Base-by-base conservation (phyloP, 2,888 invertebrate species). In the Cosmopolites sordidus region DNA sequence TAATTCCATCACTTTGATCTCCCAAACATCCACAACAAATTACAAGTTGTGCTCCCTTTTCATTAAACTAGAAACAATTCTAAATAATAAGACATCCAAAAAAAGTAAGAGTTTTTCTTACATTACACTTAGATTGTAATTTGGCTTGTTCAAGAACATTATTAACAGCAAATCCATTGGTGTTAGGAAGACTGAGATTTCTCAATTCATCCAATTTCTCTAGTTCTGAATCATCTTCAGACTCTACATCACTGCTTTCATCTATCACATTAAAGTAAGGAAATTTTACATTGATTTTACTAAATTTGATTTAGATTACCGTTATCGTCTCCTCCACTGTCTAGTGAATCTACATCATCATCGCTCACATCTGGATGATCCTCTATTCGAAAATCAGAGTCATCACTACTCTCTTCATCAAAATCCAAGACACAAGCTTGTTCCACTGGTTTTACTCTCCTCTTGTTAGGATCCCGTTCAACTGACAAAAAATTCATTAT, bases 21-120 rank as follows among this genome's bases (percentile, higher is more conserved):
- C 95, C 94, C 47, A 96, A 78, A 69, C 97, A 97, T 1, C 93
- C 93, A 65, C 91, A 89, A 70, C 95, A 96, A 60, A 96, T 91
- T 43, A 90, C 76, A 64, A 92, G 82, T 70, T 86, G 83, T 0
- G 83, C 81, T 55, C 66, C 63, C 51, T 66, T 62, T 47, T 68
- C 69, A 50, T 62, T 63, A 43, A 65, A 63, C 69, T 69, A 46
- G 43, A 62, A 48, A 48, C 8, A 22, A 22, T n/a, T n/a, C n/a
- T n/a, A n/a, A n/a, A n/a, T n/a, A n/a, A n/a, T n/a, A n/a, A n/a
- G n/a, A n/a, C n/a, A n/a, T n/a, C n/a, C n/a, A n/a, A n/a, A n/a
- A n/a, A n/a, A n/a, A n/a, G n/a, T n/a, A n/a, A n/a, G n/a, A n/a
- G 15, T 1, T 44, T 12, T 38, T 49, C 59, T 45, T 62, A 68